Evolutionary conservation across 1,140 invertebrate genomes (phyloP), one percentile per base, ranked within the genome.

Genomic region (Drosophila kepulauana): DNA sequence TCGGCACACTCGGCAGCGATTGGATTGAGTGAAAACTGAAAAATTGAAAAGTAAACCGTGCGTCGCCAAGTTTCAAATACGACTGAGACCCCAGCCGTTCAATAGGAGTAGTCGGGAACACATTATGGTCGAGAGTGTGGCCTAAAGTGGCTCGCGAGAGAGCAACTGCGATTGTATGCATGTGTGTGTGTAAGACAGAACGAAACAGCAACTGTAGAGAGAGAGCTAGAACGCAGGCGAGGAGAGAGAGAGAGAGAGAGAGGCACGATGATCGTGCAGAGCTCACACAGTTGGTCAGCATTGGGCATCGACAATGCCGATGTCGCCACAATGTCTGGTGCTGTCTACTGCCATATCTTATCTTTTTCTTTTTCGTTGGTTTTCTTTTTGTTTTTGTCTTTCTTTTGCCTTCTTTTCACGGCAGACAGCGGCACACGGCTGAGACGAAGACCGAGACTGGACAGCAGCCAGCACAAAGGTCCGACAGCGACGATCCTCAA

Each of bases 271-370:
- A 20, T 67, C 66, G 58, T 63, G 67, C 65, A 67, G 35, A 16
- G 51, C 58, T 49, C 20, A 0, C 68, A 56, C 51, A 63, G 59
- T 67, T 63, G 70, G 63, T 67, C 67, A 78, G 65, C 57, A 59
- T 70, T 69, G 69, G 62, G 61, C 56, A 75, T 78, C 76, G 76
- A 76, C 76, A 70, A 71, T 81, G 82, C 67, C 85, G 84, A 75
- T 89, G 85, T 89, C 85, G 85, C 85, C 85, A 89, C 78, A 89
- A 70, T 89, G 85, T 89, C 85, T 89, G 81, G 85, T 81, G 72
- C 66, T 81, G 85, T 89, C 81, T 87, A 59, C 71, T 73, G 79
- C 58, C 87, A 81, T 89, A 89, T 89, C 85, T 88, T 88, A 88
- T 88, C 85, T 88, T 87, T 88, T 71, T 35, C 25, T 63, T 63